These are phyloP conservation scores for Ashinkailepas kermadecensis DNA, from an alignment of 2,888 invertebrate species.

Conservation along the genomic window DNA sequence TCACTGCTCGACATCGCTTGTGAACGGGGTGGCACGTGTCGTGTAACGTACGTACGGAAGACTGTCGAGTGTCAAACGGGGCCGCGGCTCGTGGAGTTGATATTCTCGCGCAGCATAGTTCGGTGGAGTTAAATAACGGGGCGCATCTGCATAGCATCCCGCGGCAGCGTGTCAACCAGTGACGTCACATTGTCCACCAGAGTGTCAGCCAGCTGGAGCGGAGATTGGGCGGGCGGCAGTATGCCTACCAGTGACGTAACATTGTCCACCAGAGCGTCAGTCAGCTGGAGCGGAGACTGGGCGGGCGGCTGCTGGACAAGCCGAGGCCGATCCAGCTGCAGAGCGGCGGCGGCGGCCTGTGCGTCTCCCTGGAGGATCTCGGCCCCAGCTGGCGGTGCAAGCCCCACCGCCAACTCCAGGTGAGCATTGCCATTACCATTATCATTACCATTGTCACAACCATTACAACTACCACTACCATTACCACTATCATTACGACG, in stretches of 20 bases:
- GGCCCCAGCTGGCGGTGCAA: conserved; percentile 82
- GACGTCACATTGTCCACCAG: conserved; percentile 39
- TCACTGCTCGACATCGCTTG: too few species aligned
- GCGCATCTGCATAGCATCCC: not conserved
- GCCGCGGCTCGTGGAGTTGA: too few species aligned
- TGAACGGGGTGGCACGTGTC: too few species aligned
- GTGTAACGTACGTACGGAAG: too few species aligned
- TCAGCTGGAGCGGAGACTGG: conserved; percentile 53
- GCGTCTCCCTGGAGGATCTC: conserved; percentile 77
- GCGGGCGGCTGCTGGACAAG: conserved; percentile 79
- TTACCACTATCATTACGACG: too few species aligned
- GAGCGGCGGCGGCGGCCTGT: conserved; percentile 79
- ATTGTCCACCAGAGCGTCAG: conserved; percentile 46
- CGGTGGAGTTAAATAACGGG: too few species aligned
- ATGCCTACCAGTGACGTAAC: not conserved
- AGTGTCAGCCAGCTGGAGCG: conserved; percentile 50
- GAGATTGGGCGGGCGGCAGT: conserved; percentile 61
- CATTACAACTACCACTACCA: too few species aligned
- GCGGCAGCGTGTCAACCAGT: not conserved
- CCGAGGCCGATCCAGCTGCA: conserved; percentile 80
- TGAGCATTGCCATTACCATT: conserved; percentile 33
- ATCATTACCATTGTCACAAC: too few species aligned
- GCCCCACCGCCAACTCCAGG: conserved; percentile 65
- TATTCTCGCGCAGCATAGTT: too few species aligned
- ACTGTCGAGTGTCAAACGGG: too few species aligned